Percentiles rank a stretch among this genome's conserved stretches.
These are phyloP conservation scores for Plestiodon gilberti DNA, from an alignment of 2,113 vertebrate genomes.

Conservation along the genomic window DNA sequence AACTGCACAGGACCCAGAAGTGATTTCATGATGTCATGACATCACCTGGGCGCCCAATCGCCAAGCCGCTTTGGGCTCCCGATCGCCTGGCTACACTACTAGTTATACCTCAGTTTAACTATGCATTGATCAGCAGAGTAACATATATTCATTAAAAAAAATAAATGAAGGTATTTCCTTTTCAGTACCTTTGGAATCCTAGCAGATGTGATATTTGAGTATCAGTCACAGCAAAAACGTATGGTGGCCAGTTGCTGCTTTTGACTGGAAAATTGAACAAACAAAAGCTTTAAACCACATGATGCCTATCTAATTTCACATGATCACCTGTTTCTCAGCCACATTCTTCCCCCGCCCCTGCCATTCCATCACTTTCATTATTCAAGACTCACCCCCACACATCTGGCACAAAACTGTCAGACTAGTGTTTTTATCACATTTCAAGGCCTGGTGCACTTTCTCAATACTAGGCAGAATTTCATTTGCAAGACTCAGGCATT, in stretches of 20 bases:
- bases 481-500: background rate
- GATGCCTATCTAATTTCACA: background rate
- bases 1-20: no score
- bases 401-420: conserved; percentile 11
- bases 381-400: background rate
- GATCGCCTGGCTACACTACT: no score
- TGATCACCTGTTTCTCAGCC: background rate
- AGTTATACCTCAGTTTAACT: conserved; percentile 27
- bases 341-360: background rate
- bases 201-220: background rate
- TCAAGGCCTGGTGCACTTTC: background rate
- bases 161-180: background rate
- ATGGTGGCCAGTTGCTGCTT: background rate
- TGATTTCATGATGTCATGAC: no score
- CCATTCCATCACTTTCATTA: background rate
- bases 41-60: no score
- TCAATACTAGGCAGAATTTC: background rate
- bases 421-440: conserved; percentile 11
- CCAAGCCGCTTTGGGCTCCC: no score
- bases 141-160: background rate
- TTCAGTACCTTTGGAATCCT: background rate
- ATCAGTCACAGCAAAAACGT: no score
- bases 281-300: background rate
- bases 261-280: background rate
- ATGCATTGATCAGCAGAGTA: background rate